These are phyloP conservation scores for Xylophagus ater DNA, from an alignment of 2,888 invertebrate species.

Conservation along the genomic window DNA sequence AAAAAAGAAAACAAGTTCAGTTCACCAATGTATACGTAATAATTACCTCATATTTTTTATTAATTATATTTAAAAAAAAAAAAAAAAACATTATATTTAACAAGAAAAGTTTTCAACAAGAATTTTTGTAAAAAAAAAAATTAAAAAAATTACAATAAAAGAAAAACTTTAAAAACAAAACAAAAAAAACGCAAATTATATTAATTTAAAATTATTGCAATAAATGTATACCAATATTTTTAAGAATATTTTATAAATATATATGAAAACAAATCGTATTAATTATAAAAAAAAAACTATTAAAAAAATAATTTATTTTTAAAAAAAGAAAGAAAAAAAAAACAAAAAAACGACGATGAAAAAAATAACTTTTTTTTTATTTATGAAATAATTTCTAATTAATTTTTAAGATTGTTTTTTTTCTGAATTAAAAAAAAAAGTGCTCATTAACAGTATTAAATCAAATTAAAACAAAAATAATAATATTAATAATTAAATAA, in stretches of 20 bases:
- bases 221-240: conserved; percentile 16
- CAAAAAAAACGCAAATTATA: conserved; percentile 8
- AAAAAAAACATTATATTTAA: conserved; percentile 5
- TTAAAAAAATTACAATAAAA: neutral
- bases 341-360: too few relatives aligned
- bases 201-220: conserved; percentile 7
- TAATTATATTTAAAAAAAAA: conserved; percentile 9
- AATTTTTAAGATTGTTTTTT: conserved; percentile 11
- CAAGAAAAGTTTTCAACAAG: conserved; percentile 2
- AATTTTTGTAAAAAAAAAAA: neutral
- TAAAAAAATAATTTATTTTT: too few relatives aligned
- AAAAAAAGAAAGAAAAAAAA: too few relatives aligned
- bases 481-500: neutral
- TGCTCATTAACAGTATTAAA: conserved; percentile 15
- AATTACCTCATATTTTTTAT: conserved; percentile 20
- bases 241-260: conserved; percentile 14
- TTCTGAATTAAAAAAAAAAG: conserved; percentile 6
- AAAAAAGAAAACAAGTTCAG: conserved; percentile 11
- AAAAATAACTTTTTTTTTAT: too few relatives aligned
- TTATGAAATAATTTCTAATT: too few relatives aligned
- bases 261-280: conserved; percentile 9
- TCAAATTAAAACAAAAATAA: conserved; percentile 6
- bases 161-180: conserved; percentile 2
- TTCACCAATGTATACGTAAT: conserved; percentile 22
- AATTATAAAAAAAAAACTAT: too few relatives aligned